Base-by-base conservation (phyloP, 2,888 invertebrate genomes). In the Acanthacorydalis orientalis region DNA sequence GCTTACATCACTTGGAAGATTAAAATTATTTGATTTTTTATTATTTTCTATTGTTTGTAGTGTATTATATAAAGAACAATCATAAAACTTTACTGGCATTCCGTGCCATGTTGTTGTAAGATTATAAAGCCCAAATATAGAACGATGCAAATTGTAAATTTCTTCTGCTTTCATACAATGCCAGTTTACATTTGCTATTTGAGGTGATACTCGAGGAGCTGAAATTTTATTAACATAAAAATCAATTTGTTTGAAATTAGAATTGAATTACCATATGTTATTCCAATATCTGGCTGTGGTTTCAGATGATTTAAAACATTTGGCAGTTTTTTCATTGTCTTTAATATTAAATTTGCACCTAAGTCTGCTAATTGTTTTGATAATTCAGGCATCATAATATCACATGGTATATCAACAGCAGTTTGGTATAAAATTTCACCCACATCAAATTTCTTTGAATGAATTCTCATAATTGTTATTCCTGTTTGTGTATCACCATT, bases 381-480 rank as follows among this genome's bases (percentile, higher is more conserved):
- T 47, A 91, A 64, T 54, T 81, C 75, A 31, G 78, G 77, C 64
- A 82, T 70, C 47, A 70, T 75, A 53, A 78, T 73, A 54, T 81
- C 63, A 42, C 70, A 62, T 15, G 63, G 56, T 51, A 88, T 73
- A 37, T 60, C 50, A 15, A 81, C 59, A 59, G 67, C 64, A 53
- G 65, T 63, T 62, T 83, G 81, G 12, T 69, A 62, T 54, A 81
- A 64, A 57, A 81, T 75, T 59, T 78, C 76, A 56, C 90, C 90
- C 54, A 83, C 68, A 71, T 90, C 90, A 70, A 89, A 90, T 62
- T 76, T 73, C 57, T 82, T 71, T 33, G 91, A 81, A 61, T 77
- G 77, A 52, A 96, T 84, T 67, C 75, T 80, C 84, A 93, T 92
- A 41, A 95, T 77, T 12, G 89, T 80, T 10, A 95, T 75, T 33